A percentile compares a stretch with the other conserved stretches of the same genome.
Conservation (phyloP, 2,888 invertebrate species). For the Rhamnusium bicolor region DNA sequence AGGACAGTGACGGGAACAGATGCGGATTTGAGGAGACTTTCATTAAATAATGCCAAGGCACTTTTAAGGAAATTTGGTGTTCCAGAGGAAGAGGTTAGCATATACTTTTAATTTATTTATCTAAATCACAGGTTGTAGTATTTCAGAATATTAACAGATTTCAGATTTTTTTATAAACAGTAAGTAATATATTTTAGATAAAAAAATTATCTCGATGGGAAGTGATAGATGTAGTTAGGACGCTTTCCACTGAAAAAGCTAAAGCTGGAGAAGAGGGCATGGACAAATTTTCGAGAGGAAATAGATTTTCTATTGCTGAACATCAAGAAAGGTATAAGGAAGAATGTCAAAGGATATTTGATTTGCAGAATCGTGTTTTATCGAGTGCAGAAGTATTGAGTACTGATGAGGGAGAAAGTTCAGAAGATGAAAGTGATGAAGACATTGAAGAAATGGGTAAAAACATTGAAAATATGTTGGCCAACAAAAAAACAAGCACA, state of each 20-base stretch:
- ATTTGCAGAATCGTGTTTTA: constrained; percentile 95
- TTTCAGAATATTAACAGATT: neutral
- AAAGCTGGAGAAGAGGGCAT: constrained; percentile 98
- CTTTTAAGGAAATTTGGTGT: constrained; percentile 96
- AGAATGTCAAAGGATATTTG: constrained; percentile 98
- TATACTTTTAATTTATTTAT: constrained; percentile 33
- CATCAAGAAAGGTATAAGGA: constrained; percentile 98
- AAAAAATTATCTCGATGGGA: constrained; percentile 94
- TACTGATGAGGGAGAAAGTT: constrained; percentile 95
- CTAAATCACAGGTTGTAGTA: neutral
- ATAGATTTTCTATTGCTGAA: constrained; percentile 97
- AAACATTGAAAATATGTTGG: constrained; percentile 97
- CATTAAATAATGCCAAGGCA: constrained; percentile 97
- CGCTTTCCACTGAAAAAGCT: constrained; percentile 97
- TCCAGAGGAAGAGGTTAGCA: constrained; percentile 91
- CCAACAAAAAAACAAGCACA: constrained; percentile 95
- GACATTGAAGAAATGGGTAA: constrained; percentile 98
- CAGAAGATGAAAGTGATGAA: constrained; percentile 94
- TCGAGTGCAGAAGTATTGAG: constrained; percentile 94
- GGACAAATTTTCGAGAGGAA: constrained; percentile 99
- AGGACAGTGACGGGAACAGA: constrained; percentile 98
- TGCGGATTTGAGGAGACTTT: constrained; percentile 95
- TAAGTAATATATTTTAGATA: constrained; percentile 77
- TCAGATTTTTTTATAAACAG: constrained; percentile 22
- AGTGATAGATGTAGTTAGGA: constrained; percentile 98